Evolutionary conservation across 2,113 vertebrate genomes (phyloP).

Genomic region (Pitta sordida): DNA sequence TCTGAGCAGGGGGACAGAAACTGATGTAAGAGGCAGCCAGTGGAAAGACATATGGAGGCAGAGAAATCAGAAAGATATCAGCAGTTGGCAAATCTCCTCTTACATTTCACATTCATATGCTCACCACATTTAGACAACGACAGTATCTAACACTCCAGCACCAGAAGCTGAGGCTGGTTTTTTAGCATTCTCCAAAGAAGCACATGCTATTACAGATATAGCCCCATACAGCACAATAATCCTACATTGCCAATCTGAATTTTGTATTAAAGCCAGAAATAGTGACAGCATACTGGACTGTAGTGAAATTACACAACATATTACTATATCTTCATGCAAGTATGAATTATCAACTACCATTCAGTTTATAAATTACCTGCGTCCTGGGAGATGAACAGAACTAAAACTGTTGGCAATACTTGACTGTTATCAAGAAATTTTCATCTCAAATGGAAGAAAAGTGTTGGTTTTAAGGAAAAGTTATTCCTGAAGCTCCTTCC

Average conservation of each 20-base stretch:
- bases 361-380: neutral
- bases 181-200: neutral
- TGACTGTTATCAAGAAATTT: neutral
- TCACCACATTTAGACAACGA: neutral
- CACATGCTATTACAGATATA: neutral
- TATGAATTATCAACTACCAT: neutral
- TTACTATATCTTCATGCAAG: neutral
- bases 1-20: conserved; percentile 23
- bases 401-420: neutral
- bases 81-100: neutral
- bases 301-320: neutral
- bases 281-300: neutral
- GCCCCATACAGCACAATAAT: neutral
- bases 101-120: neutral
- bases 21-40: conserved; percentile 5
- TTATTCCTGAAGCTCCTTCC: neutral
- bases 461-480: neutral
- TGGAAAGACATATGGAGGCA: conserved; percentile 18
- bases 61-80: conserved; percentile 26
- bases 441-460: neutral
- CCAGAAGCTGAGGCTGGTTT: neutral
- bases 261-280: neutral
- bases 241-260: neutral
- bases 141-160: neutral
- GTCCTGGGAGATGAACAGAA: neutral